Evolutionary conservation across 2,888 invertebrate species (phyloP), one percentile per base, ranked within the genome.

Genomic region (Leucophenga maculata): DNA sequence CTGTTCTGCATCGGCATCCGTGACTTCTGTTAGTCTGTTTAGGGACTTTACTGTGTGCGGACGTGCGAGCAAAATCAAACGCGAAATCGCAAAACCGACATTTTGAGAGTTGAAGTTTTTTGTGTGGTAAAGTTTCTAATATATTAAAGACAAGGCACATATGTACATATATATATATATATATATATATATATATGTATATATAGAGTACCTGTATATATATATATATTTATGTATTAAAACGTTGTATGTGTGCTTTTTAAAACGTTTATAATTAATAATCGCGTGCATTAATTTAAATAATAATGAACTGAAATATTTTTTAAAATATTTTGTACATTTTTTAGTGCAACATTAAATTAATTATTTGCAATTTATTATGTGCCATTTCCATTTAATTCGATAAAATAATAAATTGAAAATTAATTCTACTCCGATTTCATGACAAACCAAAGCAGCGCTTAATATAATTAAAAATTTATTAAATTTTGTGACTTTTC

Each of bases 41-140:
- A 69, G 76, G 84, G 83, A 80, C 84, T 81, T 81, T 74, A 80
- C 68, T 72, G 76, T 75, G 84, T 81, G 76, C 79, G 77, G 82
- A 84, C 82, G 83, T 84, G 81, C 75, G 65, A 74, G 69, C 22
- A 11, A 44, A 64, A 46, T 44, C 46, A 22, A 22, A 13, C 48
- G 26, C 62, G 62, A 18, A 20, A 59, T n/a, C 18, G 50, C 22
- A 18, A 44, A n/a, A 39, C 22, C 16, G 22, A 14, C 16, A 32
- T 52, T 32, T 31, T 48, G 16, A 31, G 14, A 67, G 60, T 65
- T 67, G 66, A 66, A 22, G 71, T 60, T 32, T 32, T 60, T 60
- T 39, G 39, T 60, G 60, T 44, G 44, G 14, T 6, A 31, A 14
- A n/a, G 6, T n/a, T 54, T 16, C 13, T n/a, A n/a, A n/a, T n/a